Evolutionary conservation across 2,113 vertebrate genomes (phyloP).

Genomic region (Oreotrochilus melanogaster): DNA sequence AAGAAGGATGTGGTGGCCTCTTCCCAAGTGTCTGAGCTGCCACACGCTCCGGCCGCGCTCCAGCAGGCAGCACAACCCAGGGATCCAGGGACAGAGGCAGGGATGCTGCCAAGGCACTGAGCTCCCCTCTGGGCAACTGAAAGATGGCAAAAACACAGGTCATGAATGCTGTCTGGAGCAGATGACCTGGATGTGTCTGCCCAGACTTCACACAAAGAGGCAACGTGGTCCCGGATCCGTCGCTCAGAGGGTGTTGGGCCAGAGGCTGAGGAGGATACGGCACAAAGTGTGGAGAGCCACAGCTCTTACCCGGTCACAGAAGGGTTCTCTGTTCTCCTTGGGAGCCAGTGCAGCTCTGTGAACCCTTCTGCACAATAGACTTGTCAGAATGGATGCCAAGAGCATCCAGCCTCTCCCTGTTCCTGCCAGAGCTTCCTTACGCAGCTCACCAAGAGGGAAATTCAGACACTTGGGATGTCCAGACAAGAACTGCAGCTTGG

Average conservation of each 20-base stretch:
- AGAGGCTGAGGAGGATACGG: neutral
- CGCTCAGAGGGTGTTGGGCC: neutral
- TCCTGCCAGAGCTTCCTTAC: neutral
- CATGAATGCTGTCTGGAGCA: slow-evolving; percentile 39
- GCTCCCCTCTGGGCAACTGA: neutral
- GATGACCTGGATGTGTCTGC: slow-evolving; percentile 55
- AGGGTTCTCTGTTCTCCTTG: neutral
- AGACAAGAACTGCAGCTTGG: neutral
- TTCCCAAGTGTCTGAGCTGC: slow-evolving; percentile 47
- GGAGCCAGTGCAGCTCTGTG: accelerated
- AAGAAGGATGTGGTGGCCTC: neutral
- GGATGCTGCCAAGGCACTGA: slow-evolving; percentile 8
- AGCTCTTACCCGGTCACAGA: neutral
- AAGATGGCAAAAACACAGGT: neutral
- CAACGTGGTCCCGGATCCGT: neutral
- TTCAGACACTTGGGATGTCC: neutral
- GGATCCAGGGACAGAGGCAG: neutral
- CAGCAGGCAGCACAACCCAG: neutral
- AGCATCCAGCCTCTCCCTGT: neutral
- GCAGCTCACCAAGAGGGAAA: neutral
- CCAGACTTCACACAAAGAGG: slow-evolving; percentile 33
- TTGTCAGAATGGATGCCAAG: slow-evolving; percentile 26
- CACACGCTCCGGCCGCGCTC: slow-evolving; percentile 13
- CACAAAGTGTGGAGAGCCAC: neutral
- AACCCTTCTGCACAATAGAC: neutral